A percentile compares a stretch with the other conserved stretches of the same genome.
phyloP scores from a whole-genome alignment of 2,888 invertebrate species.

The Agrotis exclamationis region DNA sequence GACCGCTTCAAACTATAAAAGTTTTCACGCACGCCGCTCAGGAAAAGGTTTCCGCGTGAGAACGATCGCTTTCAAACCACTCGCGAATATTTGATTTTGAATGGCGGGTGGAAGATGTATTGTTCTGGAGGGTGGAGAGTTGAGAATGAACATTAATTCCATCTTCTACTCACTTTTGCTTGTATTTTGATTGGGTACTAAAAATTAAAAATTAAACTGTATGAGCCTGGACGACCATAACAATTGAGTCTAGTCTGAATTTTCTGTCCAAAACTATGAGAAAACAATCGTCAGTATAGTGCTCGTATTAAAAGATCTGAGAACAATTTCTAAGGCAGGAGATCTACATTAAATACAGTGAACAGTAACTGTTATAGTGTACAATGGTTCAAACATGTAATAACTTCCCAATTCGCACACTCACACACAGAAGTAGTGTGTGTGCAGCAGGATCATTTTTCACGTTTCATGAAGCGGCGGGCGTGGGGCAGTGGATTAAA shows the following conservation, averaged over 20 bases:
- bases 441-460: conserved; percentile 86
- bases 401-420: conserved; percentile 55
- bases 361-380: not conserved
- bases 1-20: conserved; percentile 78
- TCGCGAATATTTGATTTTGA: conserved; percentile 44
- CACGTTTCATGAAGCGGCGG: conserved; percentile 90
- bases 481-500: conserved; percentile 89
- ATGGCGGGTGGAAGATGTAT: conserved; percentile 16
- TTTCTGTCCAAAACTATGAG: no score
- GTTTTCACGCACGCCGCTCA: conserved; percentile 58
- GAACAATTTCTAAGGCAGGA: no score
- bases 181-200: not conserved
- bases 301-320: no score
- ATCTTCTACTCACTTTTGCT: not conserved
- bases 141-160: not conserved
- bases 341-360: not conserved
- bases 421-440: conserved; percentile 63
- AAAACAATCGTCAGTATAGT: no score
- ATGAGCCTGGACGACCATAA: no score
- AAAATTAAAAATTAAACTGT: no score
- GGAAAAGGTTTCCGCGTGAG: conserved; percentile 26
- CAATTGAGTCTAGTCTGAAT: no score
- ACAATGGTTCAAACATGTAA: conserved; percentile 29
- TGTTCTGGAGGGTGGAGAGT: not conserved
- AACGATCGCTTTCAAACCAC: conserved; percentile 35